These are phyloP conservation scores for Poeciliopsis prolifica DNA, from an alignment of 2,113 vertebrate genomes.

Conservation along the genomic window DNA sequence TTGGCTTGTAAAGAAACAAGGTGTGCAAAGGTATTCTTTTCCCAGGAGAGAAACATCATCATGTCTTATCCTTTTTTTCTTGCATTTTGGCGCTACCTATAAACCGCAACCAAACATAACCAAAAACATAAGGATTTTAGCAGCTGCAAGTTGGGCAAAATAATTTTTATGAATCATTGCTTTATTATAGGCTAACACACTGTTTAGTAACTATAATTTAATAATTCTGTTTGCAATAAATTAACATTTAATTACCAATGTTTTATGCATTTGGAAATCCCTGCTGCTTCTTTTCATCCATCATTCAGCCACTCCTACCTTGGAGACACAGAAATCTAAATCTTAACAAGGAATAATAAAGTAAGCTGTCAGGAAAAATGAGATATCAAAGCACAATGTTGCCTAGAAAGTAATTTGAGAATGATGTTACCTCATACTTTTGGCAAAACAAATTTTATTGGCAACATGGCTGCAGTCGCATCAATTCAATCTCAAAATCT, in stretches of 20 bases:
- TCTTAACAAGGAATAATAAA: neutral
- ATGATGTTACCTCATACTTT: neutral
- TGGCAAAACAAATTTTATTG: neutral
- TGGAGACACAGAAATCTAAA: neutral
- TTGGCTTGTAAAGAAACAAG: conserved; percentile 54
- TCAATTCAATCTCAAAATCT: too few relatives aligned
- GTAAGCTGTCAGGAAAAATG: neutral
- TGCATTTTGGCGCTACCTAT: conserved; percentile 29
- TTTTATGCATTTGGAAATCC: neutral
- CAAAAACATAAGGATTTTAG: conserved; percentile 1
- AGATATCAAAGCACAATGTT: neutral
- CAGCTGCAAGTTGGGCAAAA: neutral
- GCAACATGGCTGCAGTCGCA: too few relatives aligned
- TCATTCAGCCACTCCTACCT: neutral
- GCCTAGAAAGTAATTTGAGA: neutral
- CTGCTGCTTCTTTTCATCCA: conserved; percentile 2
- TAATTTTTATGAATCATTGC: conserved; percentile 7
- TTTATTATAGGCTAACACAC: conserved; percentile 10
- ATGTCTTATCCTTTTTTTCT: conserved; percentile 26
- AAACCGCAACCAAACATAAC: conserved; percentile 39
- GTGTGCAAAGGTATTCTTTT: conserved; percentile 46
- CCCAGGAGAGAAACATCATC: conserved; percentile 39
- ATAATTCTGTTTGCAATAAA: neutral
- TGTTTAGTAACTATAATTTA: conserved; percentile 18
- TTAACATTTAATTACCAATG: conserved; percentile 8